Base-by-base conservation (phyloP, 1,140 invertebrate genomes). In the Chlorops oryzae region DNA sequence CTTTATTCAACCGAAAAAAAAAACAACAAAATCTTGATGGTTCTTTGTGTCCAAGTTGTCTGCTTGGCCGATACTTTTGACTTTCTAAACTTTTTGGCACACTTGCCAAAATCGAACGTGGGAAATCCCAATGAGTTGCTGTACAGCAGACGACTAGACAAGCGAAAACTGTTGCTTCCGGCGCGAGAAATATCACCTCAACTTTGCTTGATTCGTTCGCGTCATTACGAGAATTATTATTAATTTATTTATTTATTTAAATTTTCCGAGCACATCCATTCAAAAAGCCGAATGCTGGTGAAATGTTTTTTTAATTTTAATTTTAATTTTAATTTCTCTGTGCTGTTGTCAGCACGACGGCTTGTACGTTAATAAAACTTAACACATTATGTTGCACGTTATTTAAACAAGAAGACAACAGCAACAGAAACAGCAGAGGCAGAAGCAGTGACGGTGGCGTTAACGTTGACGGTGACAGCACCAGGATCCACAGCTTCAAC, bases 281-380 rank as follows among this genome's bases (percentile, higher is more conserved):
- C n/a, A n/a, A n/a, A n/a, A n/a, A n/a, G n/a, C n/a, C n/a, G n/a
- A n/a, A n/a, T n/a, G n/a, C n/a, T n/a, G n/a, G n/a, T n/a, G n/a
- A n/a, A n/a, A n/a, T n/a, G n/a, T n/a, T n/a, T n/a, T n/a, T n/a
- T n/a, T n/a, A n/a, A n/a, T n/a, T n/a, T n/a, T n/a, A n/a, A n/a
- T n/a, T n/a, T n/a, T n/a, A n/a, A n/a, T n/a, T n/a, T n/a, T n/a
- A n/a, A n/a, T n/a, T n/a, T n/a, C n/a, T 25, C 15, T 21, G 32
- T 53, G 63, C 54, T 67, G 62, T 64, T 67, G 47, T 63, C 62
- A 58, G 62, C 56, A 64, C 62, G 54, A 60, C 64, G 60, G 57
- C 57, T 58, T 53, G 50, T 58, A 56, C 59, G 58, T 61, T 55
- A 67, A 67, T 67, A 67, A 67, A 54, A 55, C 58, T 46, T 51